phyloP scores from a whole-genome alignment of 2,797 vertebrate species.

The Phylloscopus collybita region DNA sequence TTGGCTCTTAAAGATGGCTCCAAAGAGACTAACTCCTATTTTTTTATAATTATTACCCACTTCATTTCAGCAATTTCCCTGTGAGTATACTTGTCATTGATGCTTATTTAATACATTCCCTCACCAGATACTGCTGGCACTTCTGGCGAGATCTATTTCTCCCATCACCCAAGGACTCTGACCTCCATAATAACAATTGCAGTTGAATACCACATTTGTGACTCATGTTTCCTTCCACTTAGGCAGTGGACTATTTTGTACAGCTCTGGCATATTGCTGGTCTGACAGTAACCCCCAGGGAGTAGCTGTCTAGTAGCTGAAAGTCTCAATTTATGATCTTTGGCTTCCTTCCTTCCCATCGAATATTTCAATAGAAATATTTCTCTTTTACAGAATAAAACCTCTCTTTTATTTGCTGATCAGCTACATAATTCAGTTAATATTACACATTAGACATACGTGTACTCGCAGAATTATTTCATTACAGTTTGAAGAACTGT shows the following conservation, averaged over 20 bases:
- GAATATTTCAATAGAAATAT: neutral
- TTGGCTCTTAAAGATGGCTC: neutral
- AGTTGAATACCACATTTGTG: neutral
- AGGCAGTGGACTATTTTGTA: neutral
- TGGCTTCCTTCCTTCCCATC: neutral
- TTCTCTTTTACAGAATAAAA: neutral
- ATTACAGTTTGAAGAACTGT: neutral
- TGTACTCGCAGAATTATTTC: neutral
- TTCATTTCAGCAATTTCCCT: neutral
- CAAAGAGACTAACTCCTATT: neutral
- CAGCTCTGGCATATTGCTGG: neutral
- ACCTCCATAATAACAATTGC: neutral
- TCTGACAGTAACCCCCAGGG: neutral
- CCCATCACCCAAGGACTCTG: neutral
- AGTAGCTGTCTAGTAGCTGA: neutral
- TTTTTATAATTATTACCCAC: neutral
- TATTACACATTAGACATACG: neutral
- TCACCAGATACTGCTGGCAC: neutral
- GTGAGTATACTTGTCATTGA: neutral
- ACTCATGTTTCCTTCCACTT: neutral
- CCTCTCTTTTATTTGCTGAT: neutral
- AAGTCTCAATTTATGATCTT: neutral
- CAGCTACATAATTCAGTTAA: neutral
- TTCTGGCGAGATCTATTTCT: constrained; percentile 1
- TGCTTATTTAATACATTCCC: neutral